A percentile compares a stretch with the other conserved stretches of the same genome.
phyloP scores from a whole-genome alignment of 2,113 vertebrate genomes.

The Macquaria australasica region DNA sequence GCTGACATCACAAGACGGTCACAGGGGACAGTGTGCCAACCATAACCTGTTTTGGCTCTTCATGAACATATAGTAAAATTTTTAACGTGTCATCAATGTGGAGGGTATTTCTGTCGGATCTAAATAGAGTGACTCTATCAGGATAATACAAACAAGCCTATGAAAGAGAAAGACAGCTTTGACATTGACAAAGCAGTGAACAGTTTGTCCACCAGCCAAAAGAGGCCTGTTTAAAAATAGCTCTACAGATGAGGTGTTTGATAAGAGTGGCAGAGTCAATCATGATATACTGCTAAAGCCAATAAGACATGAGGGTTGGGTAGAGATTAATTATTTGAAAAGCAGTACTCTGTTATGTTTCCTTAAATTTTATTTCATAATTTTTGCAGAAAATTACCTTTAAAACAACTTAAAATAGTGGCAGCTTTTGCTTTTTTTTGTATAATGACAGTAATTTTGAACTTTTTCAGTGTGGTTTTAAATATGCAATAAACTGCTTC shows the following conservation, averaged over 20 bases:
- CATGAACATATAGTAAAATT: not conserved
- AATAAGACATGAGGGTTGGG: not conserved
- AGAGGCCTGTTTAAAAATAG: conserved; percentile 31
- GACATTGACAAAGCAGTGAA: not conserved
- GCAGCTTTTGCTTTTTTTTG: not conserved
- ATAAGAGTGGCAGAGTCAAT: conserved; percentile 3
- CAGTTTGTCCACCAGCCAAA: not conserved
- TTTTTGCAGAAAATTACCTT: not conserved
- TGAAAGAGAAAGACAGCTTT: not conserved
- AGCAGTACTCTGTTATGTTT: not conserved
- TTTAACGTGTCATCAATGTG: not conserved
- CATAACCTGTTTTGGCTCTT: not conserved
- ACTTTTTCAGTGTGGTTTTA: conserved; percentile 6
- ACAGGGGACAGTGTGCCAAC: not conserved
- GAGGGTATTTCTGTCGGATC: not conserved
- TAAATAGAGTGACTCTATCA: not conserved
- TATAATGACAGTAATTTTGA: not conserved
- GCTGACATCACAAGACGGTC: conserved; percentile 28
- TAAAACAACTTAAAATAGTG: not conserved
- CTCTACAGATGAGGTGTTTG: conserved; percentile 13
- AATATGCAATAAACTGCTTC: conserved; percentile 19
- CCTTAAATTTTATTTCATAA: not conserved
- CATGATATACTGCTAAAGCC: not conserved
- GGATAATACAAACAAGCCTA: not conserved
- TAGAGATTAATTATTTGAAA: not conserved